Evolutionary conservation across 2,797 vertebrate species (phyloP).

Genomic region (Kryptolebias ocellatus): DNA sequence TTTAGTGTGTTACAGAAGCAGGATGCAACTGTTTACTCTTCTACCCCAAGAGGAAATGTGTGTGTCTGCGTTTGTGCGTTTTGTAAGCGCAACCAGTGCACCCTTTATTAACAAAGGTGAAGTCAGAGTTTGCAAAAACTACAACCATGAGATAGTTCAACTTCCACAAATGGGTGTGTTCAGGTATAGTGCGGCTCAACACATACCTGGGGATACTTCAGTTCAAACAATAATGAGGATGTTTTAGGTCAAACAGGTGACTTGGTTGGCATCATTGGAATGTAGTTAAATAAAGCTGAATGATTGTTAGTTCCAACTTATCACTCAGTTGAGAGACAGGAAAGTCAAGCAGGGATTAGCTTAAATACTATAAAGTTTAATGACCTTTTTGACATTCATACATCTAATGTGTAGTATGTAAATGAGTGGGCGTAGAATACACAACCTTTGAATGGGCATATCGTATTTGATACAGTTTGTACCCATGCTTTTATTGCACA

Average conservation of each 20-base stretch:
- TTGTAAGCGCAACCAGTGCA: background rate
- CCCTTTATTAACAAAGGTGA: slow-evolving; percentile 1
- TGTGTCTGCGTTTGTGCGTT: background rate
- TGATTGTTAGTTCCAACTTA: background rate
- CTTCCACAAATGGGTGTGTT: slow-evolving; percentile 35
- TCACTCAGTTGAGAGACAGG: slow-evolving; percentile 4
- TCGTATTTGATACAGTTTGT: background rate
- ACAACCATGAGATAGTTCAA: slow-evolving; percentile 11
- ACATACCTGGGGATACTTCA: slow-evolving; percentile 33
- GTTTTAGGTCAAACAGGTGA: background rate
- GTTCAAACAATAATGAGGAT: slow-evolving; percentile 4
- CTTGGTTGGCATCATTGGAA: slow-evolving; percentile 1
- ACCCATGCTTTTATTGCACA: background rate
- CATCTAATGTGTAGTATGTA: background rate
- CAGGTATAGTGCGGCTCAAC: slow-evolving; percentile 8
- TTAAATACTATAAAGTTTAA: background rate
- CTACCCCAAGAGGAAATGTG: background rate
- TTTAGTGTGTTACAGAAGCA: background rate
- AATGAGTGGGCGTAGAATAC: background rate
- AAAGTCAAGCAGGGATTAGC: slow-evolving; percentile 3
- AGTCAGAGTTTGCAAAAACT: slow-evolving; percentile 22
- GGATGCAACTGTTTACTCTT: background rate
- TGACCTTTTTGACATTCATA: background rate
- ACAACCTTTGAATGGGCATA: background rate
- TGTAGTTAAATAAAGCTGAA: background rate